Percentiles rank a stretch among this genome's conserved stretches.
Evolutionary conservation across 2,797 vertebrate genomes (phyloP).

Genomic region (Alfaro cultratus): DNA sequence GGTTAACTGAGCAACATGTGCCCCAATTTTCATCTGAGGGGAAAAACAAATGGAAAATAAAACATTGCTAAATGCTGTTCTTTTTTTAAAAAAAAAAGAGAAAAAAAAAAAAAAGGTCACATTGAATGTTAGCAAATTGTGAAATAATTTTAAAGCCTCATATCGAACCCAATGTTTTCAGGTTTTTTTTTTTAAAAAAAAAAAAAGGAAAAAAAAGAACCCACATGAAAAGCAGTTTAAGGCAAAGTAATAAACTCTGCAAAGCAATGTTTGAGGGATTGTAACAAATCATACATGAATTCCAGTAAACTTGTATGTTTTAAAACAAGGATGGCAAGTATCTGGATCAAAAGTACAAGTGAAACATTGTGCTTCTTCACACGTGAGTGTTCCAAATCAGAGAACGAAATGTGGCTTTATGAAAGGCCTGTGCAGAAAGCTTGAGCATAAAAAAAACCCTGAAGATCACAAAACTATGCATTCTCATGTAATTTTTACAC

Average conservation of each 20-base stretch:
- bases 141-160: slow-evolving; percentile 34
- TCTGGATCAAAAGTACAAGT: slow-evolving; percentile 22
- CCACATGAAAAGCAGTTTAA: slow-evolving; percentile 53
- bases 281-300: slow-evolving; percentile 26
- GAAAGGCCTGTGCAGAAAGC: slow-evolving; percentile 50
- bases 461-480: slow-evolving; percentile 53
- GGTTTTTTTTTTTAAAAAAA: slow-evolving; percentile 14
- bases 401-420: slow-evolving; percentile 25
- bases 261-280: slow-evolving; percentile 16
- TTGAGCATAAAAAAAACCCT: slow-evolving; percentile 24
- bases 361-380: slow-evolving; percentile 20
- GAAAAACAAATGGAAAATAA: slow-evolving; percentile 4
- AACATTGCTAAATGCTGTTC: neutral
- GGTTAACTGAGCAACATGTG: slow-evolving; percentile 2
- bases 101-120: slow-evolving; percentile 34
- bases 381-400: slow-evolving; percentile 23
- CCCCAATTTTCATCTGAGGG: slow-evolving; percentile 11
- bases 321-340: slow-evolving; percentile 30
- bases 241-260: slow-evolving; percentile 68
- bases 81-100: slow-evolving; percentile 34
- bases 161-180: slow-evolving; percentile 13
- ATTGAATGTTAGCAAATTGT: slow-evolving; percentile 28
- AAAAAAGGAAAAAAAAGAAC: slow-evolving; percentile 27
- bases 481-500: slow-evolving; percentile 69
- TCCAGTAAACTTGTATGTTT: neutral